Conservation (phyloP, 2,797 vertebrate species). For the Neomorphus geoffroyi region DNA sequence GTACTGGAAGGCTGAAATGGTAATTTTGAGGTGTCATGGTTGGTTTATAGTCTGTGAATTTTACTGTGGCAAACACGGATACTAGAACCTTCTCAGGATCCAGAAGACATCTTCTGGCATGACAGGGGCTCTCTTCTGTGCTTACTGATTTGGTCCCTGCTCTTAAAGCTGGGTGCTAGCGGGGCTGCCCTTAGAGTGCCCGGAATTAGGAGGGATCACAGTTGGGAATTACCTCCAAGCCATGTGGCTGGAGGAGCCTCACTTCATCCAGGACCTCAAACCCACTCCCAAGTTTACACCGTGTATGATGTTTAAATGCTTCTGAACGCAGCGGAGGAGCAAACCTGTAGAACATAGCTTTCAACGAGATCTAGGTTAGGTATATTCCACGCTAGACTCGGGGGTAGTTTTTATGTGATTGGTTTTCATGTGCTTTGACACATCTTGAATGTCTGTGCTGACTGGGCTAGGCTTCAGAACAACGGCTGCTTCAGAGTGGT, state of each 20-base stretch:
- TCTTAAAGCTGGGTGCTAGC: background rate
- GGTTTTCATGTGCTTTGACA: background rate
- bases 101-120: background rate
- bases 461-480: background rate
- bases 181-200: background rate
- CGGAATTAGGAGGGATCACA: background rate
- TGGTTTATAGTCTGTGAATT: background rate
- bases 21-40: background rate
- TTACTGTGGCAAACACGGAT: background rate
- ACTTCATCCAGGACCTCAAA: background rate
- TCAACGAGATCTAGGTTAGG: background rate
- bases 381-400: background rate
- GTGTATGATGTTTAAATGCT: background rate
- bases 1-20: no score
- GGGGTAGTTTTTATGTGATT: rapidly evolving
- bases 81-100: background rate
- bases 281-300: background rate
- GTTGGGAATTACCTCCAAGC: background rate
- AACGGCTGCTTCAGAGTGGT: background rate
- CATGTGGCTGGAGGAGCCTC: background rate
- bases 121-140: background rate
- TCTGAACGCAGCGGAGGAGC: background rate
- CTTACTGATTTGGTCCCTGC: background rate
- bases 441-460: background rate
- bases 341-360: background rate